Percentiles rank a stretch among this genome's conserved stretches.
Conservation (phyloP, 2,113 vertebrate genomes). For the Aegithalos caudatus region DNA sequence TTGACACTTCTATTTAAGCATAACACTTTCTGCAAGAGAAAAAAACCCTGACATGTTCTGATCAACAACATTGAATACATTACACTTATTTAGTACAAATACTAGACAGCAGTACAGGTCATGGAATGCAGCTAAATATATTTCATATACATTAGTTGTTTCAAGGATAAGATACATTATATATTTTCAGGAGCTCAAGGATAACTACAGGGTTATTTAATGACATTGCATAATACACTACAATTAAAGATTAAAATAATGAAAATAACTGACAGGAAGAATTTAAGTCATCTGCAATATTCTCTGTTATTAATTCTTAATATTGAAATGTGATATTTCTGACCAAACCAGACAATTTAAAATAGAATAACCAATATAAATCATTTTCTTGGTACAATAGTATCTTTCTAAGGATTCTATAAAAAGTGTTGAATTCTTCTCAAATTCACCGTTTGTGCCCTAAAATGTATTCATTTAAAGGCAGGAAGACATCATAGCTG, state of each 20-base stretch:
- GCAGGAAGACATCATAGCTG: background rate
- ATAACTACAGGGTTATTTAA: background rate
- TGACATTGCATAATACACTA: background rate
- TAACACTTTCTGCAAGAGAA: background rate
- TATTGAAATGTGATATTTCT: background rate
- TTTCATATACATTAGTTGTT: background rate
- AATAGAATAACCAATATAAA: background rate
- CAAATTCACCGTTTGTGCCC: background rate
- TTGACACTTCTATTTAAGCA: background rate
- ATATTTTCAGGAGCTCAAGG: background rate
- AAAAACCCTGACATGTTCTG: background rate
- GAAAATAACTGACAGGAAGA: background rate
- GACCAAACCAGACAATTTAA: background rate
- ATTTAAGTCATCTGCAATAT: background rate
- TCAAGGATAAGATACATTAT: background rate
- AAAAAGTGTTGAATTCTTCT: background rate
- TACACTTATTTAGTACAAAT: background rate
- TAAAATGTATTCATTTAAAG: background rate
- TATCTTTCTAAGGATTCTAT: background rate
- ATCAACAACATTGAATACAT: background rate
- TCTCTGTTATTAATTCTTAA: background rate
- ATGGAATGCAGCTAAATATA: background rate
- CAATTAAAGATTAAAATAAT: background rate
- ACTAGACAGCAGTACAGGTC: background rate
- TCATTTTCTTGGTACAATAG: background rate